Base-by-base conservation (phyloP, 2,888 invertebrate genomes). In the Eristalinus aeneus region DNA sequence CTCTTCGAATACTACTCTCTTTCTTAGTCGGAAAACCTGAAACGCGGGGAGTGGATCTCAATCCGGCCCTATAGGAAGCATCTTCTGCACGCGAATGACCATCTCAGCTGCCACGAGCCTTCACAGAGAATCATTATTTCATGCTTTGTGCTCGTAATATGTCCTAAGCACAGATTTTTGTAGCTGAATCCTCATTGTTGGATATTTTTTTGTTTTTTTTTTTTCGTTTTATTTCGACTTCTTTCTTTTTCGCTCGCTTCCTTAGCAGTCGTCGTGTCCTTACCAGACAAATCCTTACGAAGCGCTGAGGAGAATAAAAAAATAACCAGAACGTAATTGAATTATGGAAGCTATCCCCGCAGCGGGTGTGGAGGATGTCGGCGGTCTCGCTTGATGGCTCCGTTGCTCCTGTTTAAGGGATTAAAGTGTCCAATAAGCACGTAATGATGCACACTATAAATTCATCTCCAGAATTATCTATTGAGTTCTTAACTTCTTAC, bases 371-470 rank as follows among this genome's bases (percentile, higher is more conserved):
- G 22, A 22, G 1, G 56, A 46, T 9, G 22, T 53, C 36, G 64
- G 63, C 23, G 53, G 32, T 61, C 20, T 11, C 34, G 36, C 60
- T 46, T 22, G 22, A 12, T 46, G 22, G 34, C 23, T 72, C 54
- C 23, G 58, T 71, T 61, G 32, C 53, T 54, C 22, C 27, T 71
- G 56, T 60, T 78, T 67, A 39, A 72, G 72, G 58, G 78, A 78
- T 78, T 78, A 78, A 78, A 78, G 72, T 78, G 78, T 72, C 78
- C 72, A 78, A 78, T 78, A 78, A 78, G 78, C 78, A 78, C 64
- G 65, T 72, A 72, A 78, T 78, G 60, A 72, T 78, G 72, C 71
- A 78, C 64, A 72, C 58, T 65, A 60, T 78, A 72, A 72, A 78
- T 78, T 78, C 65, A 67, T 78, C 71, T 67, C 53, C 46, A 32